These are phyloP conservation scores for Enteromius unitaeniatus DNA, from an alignment of 2,797 vertebrate species.

Conservation along the genomic window DNA sequence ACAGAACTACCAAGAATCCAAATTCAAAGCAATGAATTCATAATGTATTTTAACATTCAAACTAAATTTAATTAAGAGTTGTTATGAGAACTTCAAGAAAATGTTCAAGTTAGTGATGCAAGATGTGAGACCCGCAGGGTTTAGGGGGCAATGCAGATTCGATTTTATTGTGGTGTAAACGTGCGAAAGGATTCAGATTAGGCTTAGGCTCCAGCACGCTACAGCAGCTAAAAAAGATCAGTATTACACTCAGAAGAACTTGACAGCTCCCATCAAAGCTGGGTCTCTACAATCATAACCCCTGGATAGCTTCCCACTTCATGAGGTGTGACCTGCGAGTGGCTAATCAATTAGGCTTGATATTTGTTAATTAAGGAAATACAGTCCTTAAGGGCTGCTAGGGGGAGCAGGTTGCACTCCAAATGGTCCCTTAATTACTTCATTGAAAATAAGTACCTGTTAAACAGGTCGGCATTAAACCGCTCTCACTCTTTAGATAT, in stretches of 20 bases:
- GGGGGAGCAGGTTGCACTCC: conserved; percentile 74
- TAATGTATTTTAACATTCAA: neutral
- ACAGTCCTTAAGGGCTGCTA: conserved; percentile 71
- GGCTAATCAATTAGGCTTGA: conserved; percentile 79
- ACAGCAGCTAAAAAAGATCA: neutral
- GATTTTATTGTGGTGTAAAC: neutral
- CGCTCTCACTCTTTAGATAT: conserved; percentile 68
- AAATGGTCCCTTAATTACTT: conserved; percentile 80
- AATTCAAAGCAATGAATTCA: neutral
- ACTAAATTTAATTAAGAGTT: neutral
- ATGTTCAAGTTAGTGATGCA: neutral
- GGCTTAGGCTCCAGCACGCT: neutral
- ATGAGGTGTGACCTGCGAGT: conserved; percentile 64
- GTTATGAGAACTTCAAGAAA: neutral
- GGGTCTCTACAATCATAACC: conserved; percentile 41
- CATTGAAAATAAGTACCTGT: conserved; percentile 77
- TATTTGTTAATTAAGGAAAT: conserved; percentile 78
- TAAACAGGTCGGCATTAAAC: conserved; percentile 69
- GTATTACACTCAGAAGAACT: neutral
- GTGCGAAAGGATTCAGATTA: neutral
- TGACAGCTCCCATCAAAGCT: conserved; percentile 34
- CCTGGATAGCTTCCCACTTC: conserved; percentile 52
- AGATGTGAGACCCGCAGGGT: neutral
- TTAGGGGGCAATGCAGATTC: neutral
- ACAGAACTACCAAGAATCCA: no score